phyloP scores from a whole-genome alignment of 2,888 invertebrate species.

The Therioaphis trifolii region DNA sequence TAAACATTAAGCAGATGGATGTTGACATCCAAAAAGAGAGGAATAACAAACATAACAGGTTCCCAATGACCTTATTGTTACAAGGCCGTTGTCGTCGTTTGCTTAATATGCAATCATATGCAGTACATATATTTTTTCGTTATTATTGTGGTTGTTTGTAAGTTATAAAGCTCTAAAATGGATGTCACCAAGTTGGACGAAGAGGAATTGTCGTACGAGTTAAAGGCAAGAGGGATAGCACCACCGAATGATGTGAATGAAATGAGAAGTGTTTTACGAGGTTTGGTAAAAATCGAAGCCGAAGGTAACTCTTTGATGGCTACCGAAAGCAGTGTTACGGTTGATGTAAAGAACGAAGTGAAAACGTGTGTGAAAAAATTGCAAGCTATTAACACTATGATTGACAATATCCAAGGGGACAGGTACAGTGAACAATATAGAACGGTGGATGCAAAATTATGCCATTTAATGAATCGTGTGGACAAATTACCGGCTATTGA shows the following conservation, averaged over 20 bases:
- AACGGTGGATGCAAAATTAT: conserved; percentile 62
- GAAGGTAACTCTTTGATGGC: conserved; percentile 42
- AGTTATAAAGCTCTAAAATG: conserved; percentile 40
- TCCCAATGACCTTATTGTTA: conserved; percentile 6
- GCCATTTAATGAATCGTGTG: conserved; percentile 63
- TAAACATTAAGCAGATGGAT: conserved; percentile 7
- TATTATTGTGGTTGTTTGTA: not conserved
- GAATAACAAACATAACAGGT: conserved; percentile 37
- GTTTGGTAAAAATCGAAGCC: conserved; percentile 60
- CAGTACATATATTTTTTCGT: not conserved
- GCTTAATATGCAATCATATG: not conserved
- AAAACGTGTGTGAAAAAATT: conserved; percentile 59
- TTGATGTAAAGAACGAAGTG: conserved; percentile 58
- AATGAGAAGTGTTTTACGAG: conserved; percentile 61
- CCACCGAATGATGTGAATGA: conserved; percentile 46
- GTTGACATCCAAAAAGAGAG: conserved; percentile 17
- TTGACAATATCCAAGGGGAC: conserved; percentile 61
- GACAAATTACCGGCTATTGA: conserved; percentile 61
- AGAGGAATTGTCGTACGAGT: conserved; percentile 64
- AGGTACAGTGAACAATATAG: conserved; percentile 62
- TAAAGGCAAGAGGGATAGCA: conserved; percentile 58
- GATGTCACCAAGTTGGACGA: conserved; percentile 62
- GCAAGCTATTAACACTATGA: conserved; percentile 57
- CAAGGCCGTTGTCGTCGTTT: conserved; percentile 24
- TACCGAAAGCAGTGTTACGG: not conserved